Percentiles rank a stretch among this genome's conserved stretches.
These are phyloP conservation scores for Drosophila eohydei DNA, from an alignment of 2,888 invertebrate genomes.

Conservation along the genomic window DNA sequence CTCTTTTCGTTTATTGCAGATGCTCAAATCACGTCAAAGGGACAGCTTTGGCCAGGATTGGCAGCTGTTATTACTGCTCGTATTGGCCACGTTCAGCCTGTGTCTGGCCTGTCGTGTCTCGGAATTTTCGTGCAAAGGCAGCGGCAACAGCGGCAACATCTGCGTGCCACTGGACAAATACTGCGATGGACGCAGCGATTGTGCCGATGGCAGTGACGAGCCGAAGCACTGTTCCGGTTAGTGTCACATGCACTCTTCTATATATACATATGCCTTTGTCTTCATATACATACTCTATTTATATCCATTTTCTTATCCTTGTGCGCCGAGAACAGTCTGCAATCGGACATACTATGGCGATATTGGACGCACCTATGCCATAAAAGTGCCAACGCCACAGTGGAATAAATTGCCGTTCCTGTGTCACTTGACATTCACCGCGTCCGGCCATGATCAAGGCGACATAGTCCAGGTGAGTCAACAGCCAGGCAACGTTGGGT, in stretches of 20 bases:
- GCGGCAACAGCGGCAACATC: conserved; percentile 87
- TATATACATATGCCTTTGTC: background rate
- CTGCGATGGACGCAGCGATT: conserved; percentile 94
- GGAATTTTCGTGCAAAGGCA: conserved; percentile 90
- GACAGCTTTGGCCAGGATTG: conserved; percentile 5
- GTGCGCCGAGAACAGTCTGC: conserved; percentile 87
- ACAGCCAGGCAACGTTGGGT: background rate
- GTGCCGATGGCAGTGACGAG: conserved; percentile 94
- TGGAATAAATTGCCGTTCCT: conserved; percentile 93
- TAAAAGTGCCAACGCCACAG: conserved; percentile 90
- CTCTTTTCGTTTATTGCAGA: conserved; percentile 42
- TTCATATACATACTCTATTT: conserved; percentile 5
- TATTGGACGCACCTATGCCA: conserved; percentile 92
- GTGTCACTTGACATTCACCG: conserved; percentile 96
- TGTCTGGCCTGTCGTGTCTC: conserved; percentile 90
- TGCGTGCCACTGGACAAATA: conserved; percentile 94
- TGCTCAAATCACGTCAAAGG: conserved; percentile 35
- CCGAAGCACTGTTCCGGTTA: conserved; percentile 91
- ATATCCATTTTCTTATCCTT: conserved; percentile 19
- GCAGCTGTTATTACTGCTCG: conserved; percentile 83
- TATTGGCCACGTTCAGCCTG: conserved; percentile 76
- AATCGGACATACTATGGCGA: conserved; percentile 96
- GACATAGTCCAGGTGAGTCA: conserved; percentile 92
- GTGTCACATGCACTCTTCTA: conserved; percentile 50
- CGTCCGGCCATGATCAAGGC: conserved; percentile 94